Percentiles rank a stretch among this genome's conserved stretches.
phyloP scores from a whole-genome alignment of 2,888 invertebrate species.

The Ametastegia equiseti region DNA sequence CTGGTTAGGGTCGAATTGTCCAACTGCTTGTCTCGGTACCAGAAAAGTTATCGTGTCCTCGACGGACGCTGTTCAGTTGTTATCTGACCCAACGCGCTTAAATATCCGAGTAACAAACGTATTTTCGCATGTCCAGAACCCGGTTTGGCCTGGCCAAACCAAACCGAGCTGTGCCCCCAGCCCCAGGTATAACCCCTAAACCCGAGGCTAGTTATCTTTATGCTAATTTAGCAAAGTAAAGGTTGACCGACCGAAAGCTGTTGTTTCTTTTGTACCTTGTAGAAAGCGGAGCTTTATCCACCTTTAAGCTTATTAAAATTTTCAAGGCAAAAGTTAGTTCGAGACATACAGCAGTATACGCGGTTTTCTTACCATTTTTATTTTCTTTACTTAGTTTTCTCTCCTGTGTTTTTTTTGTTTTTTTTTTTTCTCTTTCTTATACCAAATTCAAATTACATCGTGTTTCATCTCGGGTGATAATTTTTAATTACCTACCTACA shows the following conservation, averaged over 20 bases:
- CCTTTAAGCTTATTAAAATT: slow-evolving; percentile 12
- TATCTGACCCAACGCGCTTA: slow-evolving; percentile 13
- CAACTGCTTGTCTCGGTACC: slow-evolving; percentile 41
- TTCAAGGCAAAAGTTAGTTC: not conserved
- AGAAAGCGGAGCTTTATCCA: not conserved
- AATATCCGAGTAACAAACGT: slow-evolving; percentile 38
- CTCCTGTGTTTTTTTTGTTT: not conserved
- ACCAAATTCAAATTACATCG: slow-evolving; percentile 16
- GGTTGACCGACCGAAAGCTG: not conserved
- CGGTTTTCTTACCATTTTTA: not conserved
- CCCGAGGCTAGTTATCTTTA: slow-evolving; percentile 19
- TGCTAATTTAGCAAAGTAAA: slow-evolving; percentile 33
- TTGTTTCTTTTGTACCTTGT: slow-evolving; percentile 7
- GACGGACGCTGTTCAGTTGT: slow-evolving; percentile 19
- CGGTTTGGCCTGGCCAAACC: too few species aligned
- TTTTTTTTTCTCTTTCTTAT: not conserved
- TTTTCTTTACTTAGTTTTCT: not conserved
- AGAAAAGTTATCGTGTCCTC: slow-evolving; percentile 36
- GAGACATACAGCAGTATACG: not conserved
- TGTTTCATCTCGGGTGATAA: slow-evolving; percentile 23
- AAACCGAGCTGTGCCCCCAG: too few species aligned
- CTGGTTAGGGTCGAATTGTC: slow-evolving; percentile 24
- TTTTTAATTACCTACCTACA: slow-evolving; percentile 11
- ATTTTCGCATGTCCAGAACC: slow-evolving; percentile 39
- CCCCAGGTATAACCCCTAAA: not conserved